phyloP scores from a whole-genome alignment of 1,140 invertebrate species.

The Cotesia typhae region DNA sequence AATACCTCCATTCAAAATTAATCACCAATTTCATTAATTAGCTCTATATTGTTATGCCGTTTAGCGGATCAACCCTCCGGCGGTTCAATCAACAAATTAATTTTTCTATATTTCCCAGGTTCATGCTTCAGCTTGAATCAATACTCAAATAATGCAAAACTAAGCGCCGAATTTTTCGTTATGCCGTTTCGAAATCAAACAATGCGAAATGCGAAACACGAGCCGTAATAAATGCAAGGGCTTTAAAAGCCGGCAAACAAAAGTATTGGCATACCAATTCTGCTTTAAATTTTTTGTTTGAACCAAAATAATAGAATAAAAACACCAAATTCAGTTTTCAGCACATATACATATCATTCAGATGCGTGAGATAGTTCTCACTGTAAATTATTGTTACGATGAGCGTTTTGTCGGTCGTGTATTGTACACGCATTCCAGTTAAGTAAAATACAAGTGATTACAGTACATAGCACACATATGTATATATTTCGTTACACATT shows the following conservation, averaged over 20 bases:
- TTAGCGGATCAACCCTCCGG: too few relatives aligned
- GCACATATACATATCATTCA: constrained; percentile 9
- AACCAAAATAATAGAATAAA: too few relatives aligned
- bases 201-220: too few relatives aligned
- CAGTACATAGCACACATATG: constrained; percentile 36
- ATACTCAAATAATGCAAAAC: background rate
- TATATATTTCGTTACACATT: background rate
- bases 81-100: too few relatives aligned
- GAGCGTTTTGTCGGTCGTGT: constrained; percentile 36
- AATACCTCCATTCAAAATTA: too few relatives aligned
- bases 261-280: too few relatives aligned
- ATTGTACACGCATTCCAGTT: constrained; percentile 42
- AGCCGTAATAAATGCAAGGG: background rate
- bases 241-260: constrained; percentile 12
- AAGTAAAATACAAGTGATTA: constrained; percentile 44
- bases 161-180: background rate
- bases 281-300: too few relatives aligned
- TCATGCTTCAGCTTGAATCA: background rate
- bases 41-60: too few relatives aligned
- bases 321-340: constrained; percentile 2
- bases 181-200: background rate
- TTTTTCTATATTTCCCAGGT: background rate
- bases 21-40: too few relatives aligned
- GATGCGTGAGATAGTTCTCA: constrained; percentile 64
- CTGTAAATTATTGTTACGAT: constrained; percentile 52